Conservation (phyloP, 2,888 invertebrate genomes). For the Mesorhabditis sp. region DNA sequence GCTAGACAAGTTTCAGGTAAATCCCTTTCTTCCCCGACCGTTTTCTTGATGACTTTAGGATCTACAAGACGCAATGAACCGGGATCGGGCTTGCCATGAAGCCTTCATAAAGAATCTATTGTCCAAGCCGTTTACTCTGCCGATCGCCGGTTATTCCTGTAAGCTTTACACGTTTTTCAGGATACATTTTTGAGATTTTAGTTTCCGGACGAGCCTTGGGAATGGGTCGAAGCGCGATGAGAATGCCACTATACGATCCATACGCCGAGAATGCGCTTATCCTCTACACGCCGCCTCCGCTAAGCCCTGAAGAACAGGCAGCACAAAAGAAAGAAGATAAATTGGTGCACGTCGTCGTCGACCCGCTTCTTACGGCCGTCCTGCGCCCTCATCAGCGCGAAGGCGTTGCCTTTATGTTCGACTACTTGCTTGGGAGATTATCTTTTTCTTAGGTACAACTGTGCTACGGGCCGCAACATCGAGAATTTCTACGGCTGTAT, state of each 20-base stretch:
- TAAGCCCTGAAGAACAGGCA: constrained; percentile 81
- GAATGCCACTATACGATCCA: constrained; percentile 50
- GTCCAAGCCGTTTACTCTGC: constrained; percentile 45
- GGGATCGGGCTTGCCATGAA: constrained; percentile 30
- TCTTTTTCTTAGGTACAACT: constrained; percentile 70
- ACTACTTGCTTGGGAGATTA: too few relatives aligned
- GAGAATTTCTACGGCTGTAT: constrained; percentile 74
- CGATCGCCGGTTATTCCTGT: constrained; percentile 54
- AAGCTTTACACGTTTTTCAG: constrained; percentile 10
- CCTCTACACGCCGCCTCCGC: constrained; percentile 75
- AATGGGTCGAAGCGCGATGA: constrained; percentile 35
- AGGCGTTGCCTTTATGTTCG: constrained; percentile 89
- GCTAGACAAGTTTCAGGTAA: constrained; percentile 17
- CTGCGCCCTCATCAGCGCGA: constrained; percentile 95
- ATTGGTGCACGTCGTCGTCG: constrained; percentile 89
- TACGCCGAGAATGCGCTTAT: constrained; percentile 66
- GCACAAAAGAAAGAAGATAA: constrained; percentile 69
- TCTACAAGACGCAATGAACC: neutral
- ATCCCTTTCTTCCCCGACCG: constrained; percentile 18
- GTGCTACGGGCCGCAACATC: constrained; percentile 86
- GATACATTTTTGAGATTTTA: constrained; percentile 16
- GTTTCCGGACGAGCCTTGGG: constrained; percentile 49
- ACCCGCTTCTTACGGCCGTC: constrained; percentile 83
- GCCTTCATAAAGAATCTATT: constrained; percentile 48
- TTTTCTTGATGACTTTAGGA: constrained; percentile 1